Percentiles rank a stretch among this genome's conserved stretches.
Evolutionary conservation across 2,888 invertebrate genomes (phyloP).

Genomic region (Ophioninae sp.): DNA sequence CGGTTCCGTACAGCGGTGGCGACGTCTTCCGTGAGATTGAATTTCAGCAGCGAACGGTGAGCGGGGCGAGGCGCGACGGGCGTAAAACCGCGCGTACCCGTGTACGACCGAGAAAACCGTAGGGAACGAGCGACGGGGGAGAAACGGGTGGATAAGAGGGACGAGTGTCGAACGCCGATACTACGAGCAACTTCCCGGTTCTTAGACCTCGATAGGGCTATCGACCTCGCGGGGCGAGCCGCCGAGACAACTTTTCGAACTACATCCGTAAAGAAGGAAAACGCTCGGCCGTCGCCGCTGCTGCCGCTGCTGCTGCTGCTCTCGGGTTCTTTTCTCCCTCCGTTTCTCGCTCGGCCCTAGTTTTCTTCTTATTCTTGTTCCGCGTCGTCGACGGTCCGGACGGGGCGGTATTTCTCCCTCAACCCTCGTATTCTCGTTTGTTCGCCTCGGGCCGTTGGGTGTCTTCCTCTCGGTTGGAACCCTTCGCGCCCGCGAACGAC

Average conservation of each 20-base stretch:
- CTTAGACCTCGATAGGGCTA: slow-evolving; percentile 64
- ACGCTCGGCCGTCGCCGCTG: too few relatives aligned
- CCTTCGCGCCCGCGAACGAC: slow-evolving; percentile 42
- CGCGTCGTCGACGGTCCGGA: slow-evolving; percentile 32
- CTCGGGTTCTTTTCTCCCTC: slow-evolving; percentile 29
- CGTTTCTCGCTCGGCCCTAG: slow-evolving; percentile 36
- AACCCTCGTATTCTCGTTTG: background rate
- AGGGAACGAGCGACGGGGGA: slow-evolving; percentile 16
- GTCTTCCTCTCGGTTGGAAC: slow-evolving; percentile 26
- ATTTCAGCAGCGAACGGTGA: slow-evolving; percentile 60
- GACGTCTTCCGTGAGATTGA: slow-evolving; percentile 62
- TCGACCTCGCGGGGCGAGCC: slow-evolving; percentile 64
- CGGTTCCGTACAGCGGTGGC: slow-evolving; percentile 47
- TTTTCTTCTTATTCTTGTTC: slow-evolving; percentile 51
- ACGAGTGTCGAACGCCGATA: slow-evolving; percentile 51
- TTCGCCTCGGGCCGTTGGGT: slow-evolving; percentile 12
- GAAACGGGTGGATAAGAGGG: slow-evolving; percentile 6
- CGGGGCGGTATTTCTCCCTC: slow-evolving; percentile 28
- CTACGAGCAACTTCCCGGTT: slow-evolving; percentile 64
- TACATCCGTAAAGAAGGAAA: slow-evolving; percentile 66
- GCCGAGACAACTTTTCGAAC: slow-evolving; percentile 61
- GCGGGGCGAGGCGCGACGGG: background rate
- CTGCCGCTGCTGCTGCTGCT: too few relatives aligned
- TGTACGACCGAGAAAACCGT: background rate
- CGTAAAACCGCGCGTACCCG: background rate